Conservation (phyloP, 2,113 vertebrate genomes). For the Campylomormyrus numenius region DNA sequence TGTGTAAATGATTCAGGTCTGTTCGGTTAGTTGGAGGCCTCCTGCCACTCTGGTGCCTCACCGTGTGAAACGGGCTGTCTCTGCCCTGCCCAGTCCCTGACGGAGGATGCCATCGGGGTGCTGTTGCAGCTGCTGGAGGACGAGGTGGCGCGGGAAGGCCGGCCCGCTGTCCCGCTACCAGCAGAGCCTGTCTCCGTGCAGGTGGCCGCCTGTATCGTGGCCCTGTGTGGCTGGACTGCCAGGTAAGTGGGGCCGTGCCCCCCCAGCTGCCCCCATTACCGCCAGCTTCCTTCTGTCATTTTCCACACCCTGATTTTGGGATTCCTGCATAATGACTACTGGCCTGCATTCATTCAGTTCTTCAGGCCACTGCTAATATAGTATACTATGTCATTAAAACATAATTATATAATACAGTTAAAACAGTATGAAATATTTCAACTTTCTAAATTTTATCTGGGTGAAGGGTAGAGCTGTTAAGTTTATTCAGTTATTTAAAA, state of each 20-base stretch:
- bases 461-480: neutral
- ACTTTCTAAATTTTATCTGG: neutral
- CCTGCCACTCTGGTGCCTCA: neutral
- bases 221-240: slow-evolving; percentile 84
- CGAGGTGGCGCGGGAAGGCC: slow-evolving; percentile 60
- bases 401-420: neutral
- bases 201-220: slow-evolving; percentile 75
- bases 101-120: slow-evolving; percentile 72
- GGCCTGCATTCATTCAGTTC: neutral
- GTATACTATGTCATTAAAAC: neutral
- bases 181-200: slow-evolving; percentile 69
- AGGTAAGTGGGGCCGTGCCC: slow-evolving; percentile 55
- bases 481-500: neutral
- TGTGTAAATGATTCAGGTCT: neutral
- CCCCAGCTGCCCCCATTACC: neutral
- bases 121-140: slow-evolving; percentile 77
- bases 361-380: neutral
- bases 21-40: neutral
- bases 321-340: neutral
- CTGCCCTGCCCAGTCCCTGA: slow-evolving; percentile 63
- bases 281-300: neutral
- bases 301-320: neutral
- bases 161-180: slow-evolving; percentile 33
- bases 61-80: neutral
- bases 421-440: neutral